Conservation (phyloP, 2,113 vertebrate genomes). For the Lophius piscatorius region DNA sequence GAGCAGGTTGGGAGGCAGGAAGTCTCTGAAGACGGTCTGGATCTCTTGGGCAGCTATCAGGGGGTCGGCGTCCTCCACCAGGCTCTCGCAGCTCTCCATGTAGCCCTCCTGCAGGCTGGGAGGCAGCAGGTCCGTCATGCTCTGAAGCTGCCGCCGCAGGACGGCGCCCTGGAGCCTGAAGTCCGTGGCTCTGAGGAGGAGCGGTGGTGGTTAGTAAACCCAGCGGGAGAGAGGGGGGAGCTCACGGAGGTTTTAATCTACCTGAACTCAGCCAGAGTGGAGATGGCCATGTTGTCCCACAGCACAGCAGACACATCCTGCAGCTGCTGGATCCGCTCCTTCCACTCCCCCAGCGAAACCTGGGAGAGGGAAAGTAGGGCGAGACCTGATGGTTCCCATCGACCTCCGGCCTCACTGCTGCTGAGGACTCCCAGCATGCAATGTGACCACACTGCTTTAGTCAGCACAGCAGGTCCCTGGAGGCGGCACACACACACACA, state of each 20-base stretch:
- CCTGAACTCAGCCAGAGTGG: constrained; percentile 87
- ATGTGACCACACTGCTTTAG: constrained; percentile 88
- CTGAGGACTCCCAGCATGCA: constrained; percentile 91
- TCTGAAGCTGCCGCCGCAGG: constrained; percentile 84
- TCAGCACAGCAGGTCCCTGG: constrained; percentile 90
- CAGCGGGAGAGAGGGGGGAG: no score
- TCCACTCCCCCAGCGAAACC: constrained; percentile 90
- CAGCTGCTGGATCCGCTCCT: constrained; percentile 88
- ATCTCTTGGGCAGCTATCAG: constrained; percentile 82
- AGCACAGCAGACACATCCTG: constrained; percentile 83
- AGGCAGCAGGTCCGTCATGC: constrained; percentile 86
- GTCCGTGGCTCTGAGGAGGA: constrained; percentile 81
- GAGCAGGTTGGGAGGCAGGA: constrained; percentile 80
- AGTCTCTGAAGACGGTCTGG: constrained; percentile 81
- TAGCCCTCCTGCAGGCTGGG: constrained; percentile 83
- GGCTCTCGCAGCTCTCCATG: constrained; percentile 83
- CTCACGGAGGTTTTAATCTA: constrained; percentile 48
- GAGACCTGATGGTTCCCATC: constrained; percentile 83
- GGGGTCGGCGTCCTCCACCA: constrained; percentile 77
- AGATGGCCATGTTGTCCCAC: constrained; percentile 90
- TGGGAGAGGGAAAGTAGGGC: constrained; percentile 85
- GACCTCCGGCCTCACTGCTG: constrained; percentile 73
- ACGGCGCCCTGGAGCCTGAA: constrained; percentile 85
- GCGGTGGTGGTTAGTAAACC: background rate
- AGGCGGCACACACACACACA: no score